Evolutionary conservation across 2,888 invertebrate genomes (phyloP).

Genomic region (Frankliniella intonsa): DNA sequence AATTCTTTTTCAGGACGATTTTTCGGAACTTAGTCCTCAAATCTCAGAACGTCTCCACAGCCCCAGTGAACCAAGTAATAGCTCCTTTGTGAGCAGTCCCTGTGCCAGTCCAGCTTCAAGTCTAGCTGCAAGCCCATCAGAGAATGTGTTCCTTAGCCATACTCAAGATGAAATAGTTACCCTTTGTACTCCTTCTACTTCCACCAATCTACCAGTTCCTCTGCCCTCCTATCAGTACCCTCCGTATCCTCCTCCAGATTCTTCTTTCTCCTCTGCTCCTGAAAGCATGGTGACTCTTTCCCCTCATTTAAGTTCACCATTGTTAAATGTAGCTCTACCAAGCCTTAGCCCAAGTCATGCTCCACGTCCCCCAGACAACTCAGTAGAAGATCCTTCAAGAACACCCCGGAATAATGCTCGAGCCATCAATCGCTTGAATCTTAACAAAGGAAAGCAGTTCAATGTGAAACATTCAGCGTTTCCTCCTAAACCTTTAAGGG

Average conservation of each 20-base stretch:
- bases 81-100: background rate
- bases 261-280: background rate
- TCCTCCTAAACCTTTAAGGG: background rate
- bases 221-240: constrained; percentile 7
- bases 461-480: background rate
- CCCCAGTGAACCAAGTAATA: constrained; percentile 3
- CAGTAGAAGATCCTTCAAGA: background rate
- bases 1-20: background rate
- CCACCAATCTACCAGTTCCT: background rate
- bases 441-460: constrained; percentile 16
- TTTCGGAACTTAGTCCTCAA: background rate
- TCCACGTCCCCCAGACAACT: background rate
- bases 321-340: background rate
- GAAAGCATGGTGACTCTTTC: background rate
- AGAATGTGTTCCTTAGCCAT: background rate
- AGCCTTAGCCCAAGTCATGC: constrained; percentile 13
- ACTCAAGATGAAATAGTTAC: background rate
- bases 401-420: background rate
- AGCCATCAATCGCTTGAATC: background rate
- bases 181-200: background rate
- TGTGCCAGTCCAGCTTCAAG: background rate
- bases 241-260: background rate
- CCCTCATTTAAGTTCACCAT: background rate
- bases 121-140: background rate
- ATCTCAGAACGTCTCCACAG: background rate